These are phyloP conservation scores for Hirudinaria manillensis DNA, from an alignment of 2,888 invertebrate genomes.

Conservation along the genomic window DNA sequence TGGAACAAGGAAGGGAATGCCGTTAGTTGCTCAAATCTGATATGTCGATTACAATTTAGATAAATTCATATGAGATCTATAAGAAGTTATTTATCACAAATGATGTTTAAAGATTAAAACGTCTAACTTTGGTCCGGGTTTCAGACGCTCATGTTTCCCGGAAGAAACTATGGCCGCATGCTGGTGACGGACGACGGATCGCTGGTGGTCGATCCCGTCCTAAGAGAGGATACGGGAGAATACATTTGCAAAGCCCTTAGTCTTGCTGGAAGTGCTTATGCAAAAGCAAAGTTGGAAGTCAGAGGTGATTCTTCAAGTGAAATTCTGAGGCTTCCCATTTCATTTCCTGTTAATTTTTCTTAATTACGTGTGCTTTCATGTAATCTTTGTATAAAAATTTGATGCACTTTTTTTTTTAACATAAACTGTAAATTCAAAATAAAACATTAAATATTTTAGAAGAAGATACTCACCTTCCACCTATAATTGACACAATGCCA, in stretches of 20 bases:
- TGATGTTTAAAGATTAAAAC: too few species aligned
- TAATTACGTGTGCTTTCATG: not conserved
- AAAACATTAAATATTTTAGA: not conserved
- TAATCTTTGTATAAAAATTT: too few species aligned
- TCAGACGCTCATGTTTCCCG: conserved; percentile 54
- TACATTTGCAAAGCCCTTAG: conserved; percentile 59
- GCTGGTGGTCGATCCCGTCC: conserved; percentile 39
- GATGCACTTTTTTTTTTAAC: not conserved
- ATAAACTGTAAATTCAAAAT: too few species aligned
- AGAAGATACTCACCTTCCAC: conserved; percentile 59
- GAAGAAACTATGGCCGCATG: conserved; percentile 63
- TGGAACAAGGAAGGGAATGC: conserved; percentile 38
- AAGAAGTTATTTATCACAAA: too few species aligned
- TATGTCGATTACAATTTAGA: too few species aligned
- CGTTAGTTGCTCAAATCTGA: not conserved
- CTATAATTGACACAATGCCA: conserved; percentile 77
- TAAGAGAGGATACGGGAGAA: conserved; percentile 38
- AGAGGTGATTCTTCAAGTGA: conserved; percentile 42
- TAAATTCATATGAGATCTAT: too few species aligned
- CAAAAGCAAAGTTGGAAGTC: conserved; percentile 47
- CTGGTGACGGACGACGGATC: conserved; percentile 68
- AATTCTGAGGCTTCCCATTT: not conserved
- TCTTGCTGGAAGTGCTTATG: conserved; percentile 43
- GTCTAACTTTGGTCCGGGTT: not conserved
- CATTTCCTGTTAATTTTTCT: not conserved